phyloP scores from a whole-genome alignment of 2,888 invertebrate genomes.

The Malthinus seriepunctatus region DNA sequence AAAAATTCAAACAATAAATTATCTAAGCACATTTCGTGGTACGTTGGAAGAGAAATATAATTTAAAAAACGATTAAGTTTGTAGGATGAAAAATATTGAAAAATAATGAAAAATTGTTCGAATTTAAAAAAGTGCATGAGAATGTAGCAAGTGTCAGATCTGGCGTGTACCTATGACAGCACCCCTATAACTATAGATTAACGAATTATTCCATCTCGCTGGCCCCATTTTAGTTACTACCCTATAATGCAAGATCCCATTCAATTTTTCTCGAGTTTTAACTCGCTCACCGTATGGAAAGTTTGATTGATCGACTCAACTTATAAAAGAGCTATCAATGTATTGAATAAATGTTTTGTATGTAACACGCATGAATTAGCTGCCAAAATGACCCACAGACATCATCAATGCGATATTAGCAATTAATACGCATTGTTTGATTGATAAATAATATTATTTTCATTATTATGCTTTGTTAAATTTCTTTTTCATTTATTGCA shows the following conservation, averaged over 20 bases:
- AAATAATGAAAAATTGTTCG: constrained; percentile 30
- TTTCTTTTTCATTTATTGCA: too few relatives aligned
- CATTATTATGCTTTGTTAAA: constrained; percentile 2
- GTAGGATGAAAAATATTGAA: constrained; percentile 16
- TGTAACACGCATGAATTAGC: constrained; percentile 46
- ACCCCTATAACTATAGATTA: constrained; percentile 49
- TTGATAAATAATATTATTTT: constrained; percentile 25
- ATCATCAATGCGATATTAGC: constrained; percentile 45
- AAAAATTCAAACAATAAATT: too few relatives aligned
- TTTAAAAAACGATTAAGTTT: too few relatives aligned
- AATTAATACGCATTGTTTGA: constrained; percentile 46
- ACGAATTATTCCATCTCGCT: constrained; percentile 52
- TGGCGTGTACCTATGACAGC: constrained; percentile 44
- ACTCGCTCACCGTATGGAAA: constrained; percentile 25
- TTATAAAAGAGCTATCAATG: constrained; percentile 49
- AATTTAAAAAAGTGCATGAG: constrained; percentile 44
- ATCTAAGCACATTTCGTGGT: too few relatives aligned
- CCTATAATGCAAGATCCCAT: constrained; percentile 31
- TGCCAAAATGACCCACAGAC: constrained; percentile 44
- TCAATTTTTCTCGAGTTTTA: constrained; percentile 25
- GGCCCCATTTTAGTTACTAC: constrained; percentile 46
- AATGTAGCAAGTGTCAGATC: constrained; percentile 48
- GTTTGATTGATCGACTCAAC: constrained; percentile 48
- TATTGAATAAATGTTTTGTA: constrained; percentile 50
- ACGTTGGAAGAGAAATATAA: background rate